phyloP scores from a whole-genome alignment of 2,888 invertebrate species.

The Congeria kusceri region DNA sequence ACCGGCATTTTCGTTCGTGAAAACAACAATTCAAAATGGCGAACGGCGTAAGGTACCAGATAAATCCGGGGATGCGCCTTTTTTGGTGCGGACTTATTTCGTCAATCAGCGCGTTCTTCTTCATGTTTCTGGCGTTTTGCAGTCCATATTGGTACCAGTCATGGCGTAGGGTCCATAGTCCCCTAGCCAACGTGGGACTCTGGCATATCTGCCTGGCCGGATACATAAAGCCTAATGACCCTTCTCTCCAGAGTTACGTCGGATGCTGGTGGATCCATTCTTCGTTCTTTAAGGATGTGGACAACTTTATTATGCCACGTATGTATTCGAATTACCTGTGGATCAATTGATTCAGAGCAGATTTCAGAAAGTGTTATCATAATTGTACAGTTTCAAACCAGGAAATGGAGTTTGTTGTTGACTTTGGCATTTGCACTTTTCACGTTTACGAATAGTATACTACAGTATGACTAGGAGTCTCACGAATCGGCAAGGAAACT shows the following conservation, averaged over 20 bases:
- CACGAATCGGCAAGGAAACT: too few species aligned
- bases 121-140: slow-evolving; percentile 76
- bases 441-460: too few species aligned
- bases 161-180: slow-evolving; percentile 81
- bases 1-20: slow-evolving; percentile 1
- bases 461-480: too few species aligned
- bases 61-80: slow-evolving; percentile 66
- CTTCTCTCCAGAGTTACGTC: slow-evolving; percentile 77
- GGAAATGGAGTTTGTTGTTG: too few species aligned
- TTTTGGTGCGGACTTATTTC: slow-evolving; percentile 70
- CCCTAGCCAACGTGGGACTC: slow-evolving; percentile 78
- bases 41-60: slow-evolving; percentile 43
- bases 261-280: slow-evolving; percentile 84
- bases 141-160: slow-evolving; percentile 81
- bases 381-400: not conserved
- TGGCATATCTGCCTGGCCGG: slow-evolving; percentile 81
- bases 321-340: slow-evolving; percentile 38
- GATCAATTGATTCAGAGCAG: not conserved
- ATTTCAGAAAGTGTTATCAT: not conserved
- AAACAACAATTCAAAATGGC: slow-evolving; percentile 60
- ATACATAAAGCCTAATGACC: slow-evolving; percentile 78
- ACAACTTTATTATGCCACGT: slow-evolving; percentile 78
- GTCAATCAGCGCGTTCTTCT: slow-evolving; percentile 68
- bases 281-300: slow-evolving; percentile 73
- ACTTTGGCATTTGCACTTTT: too few species aligned